Percentiles rank a stretch among this genome's conserved stretches.
Conservation (phyloP, 2,888 invertebrate species). For the Keiferia lycopersicella region DNA sequence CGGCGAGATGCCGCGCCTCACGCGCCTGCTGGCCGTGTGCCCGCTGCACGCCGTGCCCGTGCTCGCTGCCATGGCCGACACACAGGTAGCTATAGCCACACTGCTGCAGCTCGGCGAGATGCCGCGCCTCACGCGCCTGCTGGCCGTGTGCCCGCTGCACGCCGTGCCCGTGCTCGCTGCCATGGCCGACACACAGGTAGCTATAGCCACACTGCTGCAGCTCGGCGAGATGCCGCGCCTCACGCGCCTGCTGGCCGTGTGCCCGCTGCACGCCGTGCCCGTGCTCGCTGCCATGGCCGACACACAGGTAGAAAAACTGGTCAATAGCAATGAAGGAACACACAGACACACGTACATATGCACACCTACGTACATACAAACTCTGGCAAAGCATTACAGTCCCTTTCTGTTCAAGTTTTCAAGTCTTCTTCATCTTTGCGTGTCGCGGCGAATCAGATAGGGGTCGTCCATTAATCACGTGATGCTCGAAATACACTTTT, state of each 20-base stretch:
- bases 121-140: constrained; percentile 88
- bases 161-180: constrained; percentile 94
- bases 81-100: constrained; percentile 92
- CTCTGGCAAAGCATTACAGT: no score
- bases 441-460: no score
- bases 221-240: constrained; percentile 93
- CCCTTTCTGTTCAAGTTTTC: no score
- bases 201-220: constrained; percentile 91
- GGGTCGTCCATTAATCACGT: no score
- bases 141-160: constrained; percentile 88
- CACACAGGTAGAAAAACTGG: constrained; percentile 84
- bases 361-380: no score
- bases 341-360: no score
- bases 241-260: constrained; percentile 86
- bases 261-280: constrained; percentile 90
- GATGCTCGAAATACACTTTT: no score
- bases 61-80: constrained; percentile 91
- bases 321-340: no score
- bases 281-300: constrained; percentile 93
- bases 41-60: constrained; percentile 92
- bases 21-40: constrained; percentile 86
- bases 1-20: constrained; percentile 92
- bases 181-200: constrained; percentile 91
- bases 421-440: no score
- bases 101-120: constrained; percentile 93